phyloP scores from a whole-genome alignment of 2,888 invertebrate genomes.

The Neuroscelio doddi region DNA sequence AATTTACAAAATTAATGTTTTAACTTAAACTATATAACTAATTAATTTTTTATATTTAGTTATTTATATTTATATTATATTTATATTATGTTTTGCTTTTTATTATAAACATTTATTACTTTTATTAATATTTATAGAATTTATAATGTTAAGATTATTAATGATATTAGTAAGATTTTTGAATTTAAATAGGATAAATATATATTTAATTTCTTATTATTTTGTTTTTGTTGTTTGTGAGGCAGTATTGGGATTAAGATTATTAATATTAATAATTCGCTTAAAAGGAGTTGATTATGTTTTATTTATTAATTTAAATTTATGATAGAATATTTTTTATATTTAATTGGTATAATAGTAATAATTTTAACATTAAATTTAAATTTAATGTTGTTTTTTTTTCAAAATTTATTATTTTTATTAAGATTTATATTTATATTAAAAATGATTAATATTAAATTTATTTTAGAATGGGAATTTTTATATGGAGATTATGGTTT shows the following conservation, averaged over 20 bases:
- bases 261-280: slow-evolving; percentile 78
- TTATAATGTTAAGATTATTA: slow-evolving; percentile 74
- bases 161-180: slow-evolving; percentile 72
- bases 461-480: slow-evolving; percentile 9
- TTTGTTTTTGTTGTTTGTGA: slow-evolving; percentile 79
- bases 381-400: slow-evolving; percentile 15
- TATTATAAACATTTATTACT: slow-evolving; percentile 75
- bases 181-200: slow-evolving; percentile 73
- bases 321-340: slow-evolving; percentile 73
- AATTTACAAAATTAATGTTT: slow-evolving; percentile 82
- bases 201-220: slow-evolving; percentile 77
- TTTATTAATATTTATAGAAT: slow-evolving; percentile 75
- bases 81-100: slow-evolving; percentile 69
- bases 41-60: slow-evolving; percentile 68
- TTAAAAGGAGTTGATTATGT: slow-evolving; percentile 77
- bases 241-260: slow-evolving; percentile 77
- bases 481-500: slow-evolving; percentile 18
- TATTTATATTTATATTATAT: slow-evolving; percentile 72
- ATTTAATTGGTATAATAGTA: slow-evolving; percentile 75
- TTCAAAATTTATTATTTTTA: slow-evolving; percentile 26
- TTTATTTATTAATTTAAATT: slow-evolving; percentile 36
- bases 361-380: slow-evolving; percentile 63
- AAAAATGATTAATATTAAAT: slow-evolving; percentile 13
- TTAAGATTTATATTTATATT: slow-evolving; percentile 18
- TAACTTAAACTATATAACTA: slow-evolving; percentile 78